A percentile compares a stretch with the other conserved stretches of the same genome.
These are phyloP conservation scores for Erebia aethiops DNA, from an alignment of 2,888 invertebrate genomes.

Conservation along the genomic window DNA sequence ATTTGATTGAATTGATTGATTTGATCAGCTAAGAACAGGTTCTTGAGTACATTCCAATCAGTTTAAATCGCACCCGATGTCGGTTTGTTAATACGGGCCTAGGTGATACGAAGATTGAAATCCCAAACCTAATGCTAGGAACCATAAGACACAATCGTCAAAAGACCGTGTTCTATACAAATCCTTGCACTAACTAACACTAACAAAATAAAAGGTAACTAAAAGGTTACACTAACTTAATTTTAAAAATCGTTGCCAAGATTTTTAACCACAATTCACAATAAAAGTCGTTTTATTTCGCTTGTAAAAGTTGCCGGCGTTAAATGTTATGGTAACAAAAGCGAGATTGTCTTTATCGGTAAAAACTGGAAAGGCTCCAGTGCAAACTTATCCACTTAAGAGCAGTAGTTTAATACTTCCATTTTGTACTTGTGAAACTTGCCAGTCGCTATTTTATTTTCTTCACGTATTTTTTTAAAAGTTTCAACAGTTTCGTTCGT, in stretches of 20 bases:
- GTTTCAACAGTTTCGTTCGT: not conserved
- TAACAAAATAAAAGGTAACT: too few relatives aligned
- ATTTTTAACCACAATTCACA: not conserved
- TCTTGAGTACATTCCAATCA: too few relatives aligned
- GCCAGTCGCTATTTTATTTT: conserved; percentile 25
- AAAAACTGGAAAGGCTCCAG: conserved; percentile 59
- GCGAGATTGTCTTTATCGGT: conserved; percentile 45
- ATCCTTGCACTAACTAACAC: too few relatives aligned
- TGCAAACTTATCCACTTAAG: conserved; percentile 62
- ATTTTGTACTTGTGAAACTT: conserved; percentile 35
- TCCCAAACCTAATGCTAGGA: too few relatives aligned
- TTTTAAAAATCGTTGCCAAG: not conserved
- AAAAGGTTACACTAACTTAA: not conserved
- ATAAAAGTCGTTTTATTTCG: conserved; percentile 14
- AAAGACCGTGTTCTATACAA: too few relatives aligned
- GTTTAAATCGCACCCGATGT: too few relatives aligned
- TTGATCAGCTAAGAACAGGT: too few relatives aligned
- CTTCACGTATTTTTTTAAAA: not conserved
- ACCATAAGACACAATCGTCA: too few relatives aligned
- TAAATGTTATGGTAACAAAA: conserved; percentile 35
- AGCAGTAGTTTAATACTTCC: conserved; percentile 49
- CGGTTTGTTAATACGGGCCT: too few relatives aligned
- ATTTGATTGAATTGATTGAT: too few relatives aligned
- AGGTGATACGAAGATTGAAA: too few relatives aligned
- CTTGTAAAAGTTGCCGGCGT: conserved; percentile 25